These are phyloP conservation scores for Cephus rjabovi DNA, from an alignment of 2,888 invertebrate genomes.

Conservation along the genomic window DNA sequence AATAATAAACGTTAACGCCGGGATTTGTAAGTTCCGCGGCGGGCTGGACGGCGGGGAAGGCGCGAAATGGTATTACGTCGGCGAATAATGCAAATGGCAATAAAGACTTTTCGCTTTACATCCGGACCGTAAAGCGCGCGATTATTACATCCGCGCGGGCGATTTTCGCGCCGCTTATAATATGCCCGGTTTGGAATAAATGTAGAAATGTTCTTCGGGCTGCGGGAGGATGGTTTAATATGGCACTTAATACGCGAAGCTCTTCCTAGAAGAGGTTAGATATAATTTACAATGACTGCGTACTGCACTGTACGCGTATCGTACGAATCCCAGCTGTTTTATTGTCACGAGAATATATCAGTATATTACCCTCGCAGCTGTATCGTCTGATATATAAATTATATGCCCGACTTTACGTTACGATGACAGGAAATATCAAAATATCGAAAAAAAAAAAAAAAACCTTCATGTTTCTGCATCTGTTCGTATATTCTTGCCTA, in stretches of 20 bases:
- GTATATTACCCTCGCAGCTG: neutral
- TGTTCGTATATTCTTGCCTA: neutral
- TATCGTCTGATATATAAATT: neutral
- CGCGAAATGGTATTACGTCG: constrained; percentile 1
- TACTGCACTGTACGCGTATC: neutral
- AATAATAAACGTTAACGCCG: neutral
- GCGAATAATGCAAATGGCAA: constrained; percentile 11
- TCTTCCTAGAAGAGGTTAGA: neutral
- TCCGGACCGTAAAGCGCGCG: neutral
- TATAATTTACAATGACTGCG: neutral
- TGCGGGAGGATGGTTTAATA: neutral
- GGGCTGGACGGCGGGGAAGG: neutral
- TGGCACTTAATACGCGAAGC: neutral
- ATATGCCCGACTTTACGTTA: neutral
- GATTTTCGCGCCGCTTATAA: neutral
- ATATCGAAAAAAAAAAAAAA: neutral
- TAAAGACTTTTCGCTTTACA: constrained; percentile 3
- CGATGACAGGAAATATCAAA: neutral
- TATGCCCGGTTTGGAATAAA: neutral
- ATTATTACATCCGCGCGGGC: neutral
- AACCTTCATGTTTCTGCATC: neutral
- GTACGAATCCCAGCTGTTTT: neutral
- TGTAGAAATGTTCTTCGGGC: neutral
- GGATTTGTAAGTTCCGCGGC: constrained; percentile 1
- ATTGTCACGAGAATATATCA: neutral